These are phyloP conservation scores for Eilema caniola DNA, from an alignment of 2,888 invertebrate genomes.

Conservation along the genomic window DNA sequence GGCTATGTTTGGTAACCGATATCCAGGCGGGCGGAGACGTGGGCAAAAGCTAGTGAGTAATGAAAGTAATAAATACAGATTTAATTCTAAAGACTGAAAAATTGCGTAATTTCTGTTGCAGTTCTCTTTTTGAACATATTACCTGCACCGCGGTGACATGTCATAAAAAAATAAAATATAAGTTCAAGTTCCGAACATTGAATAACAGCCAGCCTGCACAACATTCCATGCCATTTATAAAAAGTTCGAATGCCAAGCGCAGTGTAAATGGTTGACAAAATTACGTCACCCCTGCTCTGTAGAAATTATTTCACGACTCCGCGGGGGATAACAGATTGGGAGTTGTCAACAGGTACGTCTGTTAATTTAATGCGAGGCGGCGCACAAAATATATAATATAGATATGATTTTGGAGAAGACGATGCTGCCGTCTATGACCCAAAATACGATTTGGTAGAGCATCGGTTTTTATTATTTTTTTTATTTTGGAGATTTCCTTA, in stretches of 20 bases:
- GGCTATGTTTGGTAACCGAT: no score
- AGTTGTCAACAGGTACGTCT: background rate
- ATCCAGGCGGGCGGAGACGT: no score
- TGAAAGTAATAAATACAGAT: background rate
- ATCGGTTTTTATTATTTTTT: no score
- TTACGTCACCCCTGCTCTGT: slow-evolving; percentile 9
- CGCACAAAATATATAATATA: background rate
- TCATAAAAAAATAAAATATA: background rate
- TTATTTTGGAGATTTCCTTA: no score
- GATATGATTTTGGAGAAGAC: no score
- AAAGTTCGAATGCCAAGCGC: slow-evolving; percentile 23
- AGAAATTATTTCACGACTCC: background rate
- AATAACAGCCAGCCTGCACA: background rate
- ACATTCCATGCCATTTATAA: slow-evolving; percentile 3
- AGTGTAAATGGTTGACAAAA: slow-evolving; percentile 6
- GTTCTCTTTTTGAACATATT: background rate
- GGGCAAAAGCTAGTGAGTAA: no score
- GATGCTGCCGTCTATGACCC: background rate
- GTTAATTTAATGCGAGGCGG: background rate
- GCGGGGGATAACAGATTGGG: background rate
- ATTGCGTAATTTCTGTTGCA: background rate
- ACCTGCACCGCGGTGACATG: background rate
- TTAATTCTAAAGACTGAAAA: background rate
- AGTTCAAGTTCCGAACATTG: background rate
- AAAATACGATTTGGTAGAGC: background rate